These are phyloP conservation scores for Camelus bactrianus DNA, from an alignment of 2,113 vertebrate genomes.

Conservation along the genomic window DNA sequence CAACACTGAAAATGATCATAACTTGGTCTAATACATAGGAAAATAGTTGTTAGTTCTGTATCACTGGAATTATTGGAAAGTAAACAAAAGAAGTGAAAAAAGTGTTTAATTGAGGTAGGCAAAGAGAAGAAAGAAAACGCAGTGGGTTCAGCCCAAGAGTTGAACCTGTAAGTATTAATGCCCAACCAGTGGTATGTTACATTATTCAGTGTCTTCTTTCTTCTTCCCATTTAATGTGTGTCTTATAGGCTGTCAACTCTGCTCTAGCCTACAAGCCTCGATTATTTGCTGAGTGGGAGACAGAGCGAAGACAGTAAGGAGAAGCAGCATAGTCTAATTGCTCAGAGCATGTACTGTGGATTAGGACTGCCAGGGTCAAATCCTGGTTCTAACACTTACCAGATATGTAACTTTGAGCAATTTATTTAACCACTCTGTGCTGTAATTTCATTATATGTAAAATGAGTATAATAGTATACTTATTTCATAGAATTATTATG, in stretches of 20 bases:
- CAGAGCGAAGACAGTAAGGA: not conserved
- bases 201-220: not conserved
- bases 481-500: conserved; percentile 28
- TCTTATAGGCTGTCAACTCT: not conserved
- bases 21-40: not conserved
- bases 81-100: not conserved
- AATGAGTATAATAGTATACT: not conserved
- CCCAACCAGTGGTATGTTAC: not conserved
- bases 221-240: not conserved
- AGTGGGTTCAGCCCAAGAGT: not conserved
- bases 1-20: conserved; percentile 1
- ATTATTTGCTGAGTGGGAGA: not conserved
- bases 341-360: not conserved
- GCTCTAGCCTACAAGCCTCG: not conserved
- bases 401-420: not conserved
- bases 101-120: not conserved
- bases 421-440: not conserved
- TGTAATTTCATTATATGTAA: conserved; percentile 31
- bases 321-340: not conserved
- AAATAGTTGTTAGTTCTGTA: not conserved
- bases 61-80: not conserved
- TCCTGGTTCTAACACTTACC: not conserved
- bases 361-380: not conserved
- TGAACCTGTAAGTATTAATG: not conserved
- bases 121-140: conserved; percentile 42